Conservation (phyloP, 2,113 vertebrate species). For the Brachyistius frenatus region DNA sequence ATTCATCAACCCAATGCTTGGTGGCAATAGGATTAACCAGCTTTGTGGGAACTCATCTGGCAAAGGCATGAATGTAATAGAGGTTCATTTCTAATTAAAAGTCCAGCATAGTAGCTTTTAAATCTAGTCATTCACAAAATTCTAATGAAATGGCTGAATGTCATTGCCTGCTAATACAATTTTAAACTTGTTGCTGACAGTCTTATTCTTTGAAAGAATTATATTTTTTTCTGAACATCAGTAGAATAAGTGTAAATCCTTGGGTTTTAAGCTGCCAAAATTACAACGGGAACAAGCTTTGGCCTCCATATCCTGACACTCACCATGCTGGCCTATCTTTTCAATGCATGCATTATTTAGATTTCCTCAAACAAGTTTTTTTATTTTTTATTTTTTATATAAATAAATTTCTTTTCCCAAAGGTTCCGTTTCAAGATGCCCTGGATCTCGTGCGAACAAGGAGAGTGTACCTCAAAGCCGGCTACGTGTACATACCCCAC, state of each 20-base stretch:
- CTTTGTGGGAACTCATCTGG: no score
- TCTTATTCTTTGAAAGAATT: constrained; percentile 2
- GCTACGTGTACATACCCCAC: constrained; percentile 92
- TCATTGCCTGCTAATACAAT: constrained; percentile 17
- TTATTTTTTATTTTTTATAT: constrained; percentile 1
- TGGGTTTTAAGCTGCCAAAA: constrained; percentile 13
- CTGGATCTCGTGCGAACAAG: constrained; percentile 92
- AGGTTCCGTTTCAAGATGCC: constrained; percentile 95
- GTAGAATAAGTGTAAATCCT: constrained; percentile 3
- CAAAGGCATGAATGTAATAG: no score
- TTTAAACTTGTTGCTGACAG: constrained; percentile 9
- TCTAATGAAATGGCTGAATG: constrained; percentile 8
- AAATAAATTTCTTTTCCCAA: not conserved
- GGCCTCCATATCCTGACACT: constrained; percentile 6
- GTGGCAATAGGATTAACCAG: no score
- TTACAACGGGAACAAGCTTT: not conserved
- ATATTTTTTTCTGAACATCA: not conserved
- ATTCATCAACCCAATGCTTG: no score
- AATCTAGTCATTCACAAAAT: constrained; percentile 1
- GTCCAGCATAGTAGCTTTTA: no score
- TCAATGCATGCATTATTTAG: constrained; percentile 4
- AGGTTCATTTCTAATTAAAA: no score
- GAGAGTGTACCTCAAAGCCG: constrained; percentile 91
- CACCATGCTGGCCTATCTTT: not conserved
- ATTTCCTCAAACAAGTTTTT: not conserved